phyloP scores from a whole-genome alignment of 2,797 vertebrate species.

The Spatula clypeata region DNA sequence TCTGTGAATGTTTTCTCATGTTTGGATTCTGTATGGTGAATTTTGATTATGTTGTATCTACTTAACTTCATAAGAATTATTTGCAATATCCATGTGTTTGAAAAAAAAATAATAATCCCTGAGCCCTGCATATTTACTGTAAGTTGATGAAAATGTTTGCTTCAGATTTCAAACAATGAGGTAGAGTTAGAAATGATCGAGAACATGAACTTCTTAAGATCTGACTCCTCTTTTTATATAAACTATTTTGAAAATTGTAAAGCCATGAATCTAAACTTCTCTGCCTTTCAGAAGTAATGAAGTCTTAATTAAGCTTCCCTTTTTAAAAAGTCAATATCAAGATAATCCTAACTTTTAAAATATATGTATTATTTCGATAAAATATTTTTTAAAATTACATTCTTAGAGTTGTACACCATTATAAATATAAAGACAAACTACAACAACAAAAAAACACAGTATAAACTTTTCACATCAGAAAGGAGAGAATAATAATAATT shows the following conservation, averaged over 20 bases:
- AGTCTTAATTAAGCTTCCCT: neutral
- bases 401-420: neutral
- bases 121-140: neutral
- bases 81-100: neutral
- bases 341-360: neutral
- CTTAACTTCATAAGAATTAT: neutral
- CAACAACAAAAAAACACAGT: neutral
- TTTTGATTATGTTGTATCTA: constrained; percentile 21
- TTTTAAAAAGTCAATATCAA: neutral
- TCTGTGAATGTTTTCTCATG: constrained; percentile 3
- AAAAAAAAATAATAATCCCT: neutral
- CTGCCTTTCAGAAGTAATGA: constrained; percentile 2
- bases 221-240: neutral
- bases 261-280: neutral
- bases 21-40: constrained; percentile 11
- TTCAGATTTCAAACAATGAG: constrained; percentile 6
- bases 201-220: neutral
- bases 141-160: neutral
- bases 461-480: neutral
- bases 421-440: accelerated
- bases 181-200: neutral
- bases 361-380: neutral
- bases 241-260: neutral
- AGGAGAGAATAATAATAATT: neutral
- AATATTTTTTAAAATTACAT: neutral